Evolutionary conservation across 2,888 invertebrate genomes (phyloP), one percentile per base, ranked within the genome.

Genomic region (Teleogryllus oceanicus): DNA sequence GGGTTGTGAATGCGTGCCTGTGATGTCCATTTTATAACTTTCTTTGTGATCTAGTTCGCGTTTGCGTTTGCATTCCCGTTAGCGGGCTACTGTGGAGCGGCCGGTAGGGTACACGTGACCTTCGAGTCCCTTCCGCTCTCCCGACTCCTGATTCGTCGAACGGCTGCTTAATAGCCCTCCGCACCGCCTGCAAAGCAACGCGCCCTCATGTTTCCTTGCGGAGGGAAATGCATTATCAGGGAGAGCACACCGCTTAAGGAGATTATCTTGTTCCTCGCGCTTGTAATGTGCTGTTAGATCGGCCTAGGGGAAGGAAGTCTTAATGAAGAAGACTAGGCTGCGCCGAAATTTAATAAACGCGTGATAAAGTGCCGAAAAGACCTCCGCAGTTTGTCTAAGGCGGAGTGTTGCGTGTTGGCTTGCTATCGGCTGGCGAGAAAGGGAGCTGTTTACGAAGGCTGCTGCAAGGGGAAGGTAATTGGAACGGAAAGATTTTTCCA

Each of bases 271-370:
- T 62, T 62, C 62, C 62, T 62, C n/a, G 62, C 16, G 62, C 62
- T n/a, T 62, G n/a, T 62, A 62, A 62, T n/a, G 62, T n/a, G 62
- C 62, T 62, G 37, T 37, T 37, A 37, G 37, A 37, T 37, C 37
- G 37, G 37, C n/a, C 62, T 18, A 62, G 62, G 62, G 62, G 62
- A 62, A 62, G 62, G 62, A 62, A 62, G 16, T 62, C 62, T 62
- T 62, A 62, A 62, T 62, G 62, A 62, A 62, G 62, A 62, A 62
- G 62, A 62, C 62, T 62, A 62, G 62, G 62, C 62, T 18, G 13
- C 62, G 62, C 16, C n/a, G 62, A 62, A 62, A 62, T 62, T 62
- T 62, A 62, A 62, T 62, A 62, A 62, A 62, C 62, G 62, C 62
- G 62, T 62, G 62, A 62, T 62, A 62, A 62, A 62, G 62, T 62